Conservation (phyloP, 2,888 invertebrate species). For the Eristalis intricaria region DNA sequence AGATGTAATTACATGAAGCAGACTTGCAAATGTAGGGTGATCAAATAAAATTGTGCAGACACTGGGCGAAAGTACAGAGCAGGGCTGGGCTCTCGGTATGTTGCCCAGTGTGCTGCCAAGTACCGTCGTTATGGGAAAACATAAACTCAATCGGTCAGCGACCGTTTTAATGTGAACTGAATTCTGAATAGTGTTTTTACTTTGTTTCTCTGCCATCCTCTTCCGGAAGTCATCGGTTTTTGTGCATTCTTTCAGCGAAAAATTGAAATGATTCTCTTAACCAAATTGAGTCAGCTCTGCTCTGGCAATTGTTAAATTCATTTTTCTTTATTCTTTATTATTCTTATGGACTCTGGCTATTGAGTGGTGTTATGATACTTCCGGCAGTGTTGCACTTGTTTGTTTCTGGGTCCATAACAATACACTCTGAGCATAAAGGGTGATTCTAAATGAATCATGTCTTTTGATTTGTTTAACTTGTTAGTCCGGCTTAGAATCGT, state of each 20-base stretch:
- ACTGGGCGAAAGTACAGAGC: no score
- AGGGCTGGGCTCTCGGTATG: not conserved
- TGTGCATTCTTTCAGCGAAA: not conserved
- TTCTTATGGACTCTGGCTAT: no score
- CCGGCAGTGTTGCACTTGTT: no score
- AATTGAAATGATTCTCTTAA: not conserved
- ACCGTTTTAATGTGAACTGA: not conserved
- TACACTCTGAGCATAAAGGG: no score
- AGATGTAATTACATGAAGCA: constrained; percentile 26
- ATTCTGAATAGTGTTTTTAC: not conserved
- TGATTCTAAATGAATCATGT: no score
- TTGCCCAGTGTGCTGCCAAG: not conserved
- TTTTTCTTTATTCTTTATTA: no score
- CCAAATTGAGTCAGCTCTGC: no score
- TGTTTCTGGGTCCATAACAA: no score
- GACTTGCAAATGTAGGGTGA: constrained; percentile 4
- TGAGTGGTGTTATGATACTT: no score
- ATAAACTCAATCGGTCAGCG: not conserved
- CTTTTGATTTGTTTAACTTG: no score
- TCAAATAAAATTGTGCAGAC: constrained; percentile 3
- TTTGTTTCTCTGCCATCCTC: not conserved
- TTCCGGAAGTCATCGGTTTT: not conserved
- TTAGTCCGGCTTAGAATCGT: no score
- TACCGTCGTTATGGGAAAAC: not conserved
- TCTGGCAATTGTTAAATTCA: no score